Percentiles rank a stretch among this genome's conserved stretches.
Evolutionary conservation across 1,140 invertebrate species (phyloP).

Genomic region (Dysdera silvatica): DNA sequence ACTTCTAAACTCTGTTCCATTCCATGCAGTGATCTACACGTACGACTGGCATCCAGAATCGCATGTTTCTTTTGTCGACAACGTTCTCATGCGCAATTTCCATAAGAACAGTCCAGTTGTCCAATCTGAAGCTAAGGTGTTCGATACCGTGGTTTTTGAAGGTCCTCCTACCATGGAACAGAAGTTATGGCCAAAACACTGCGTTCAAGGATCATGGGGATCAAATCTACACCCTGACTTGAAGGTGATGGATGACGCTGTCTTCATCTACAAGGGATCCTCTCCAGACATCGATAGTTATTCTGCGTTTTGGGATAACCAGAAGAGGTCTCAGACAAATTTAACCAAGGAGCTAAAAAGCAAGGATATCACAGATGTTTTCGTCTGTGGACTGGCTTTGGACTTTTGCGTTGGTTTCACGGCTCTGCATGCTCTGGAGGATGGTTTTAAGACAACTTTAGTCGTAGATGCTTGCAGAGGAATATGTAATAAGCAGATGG

Average conservation of each 20-base stretch:
- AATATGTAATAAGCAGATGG: conserved; percentile 72
- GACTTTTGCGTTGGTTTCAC: conserved; percentile 76
- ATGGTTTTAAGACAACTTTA: conserved; percentile 80
- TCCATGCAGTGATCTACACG: conserved; percentile 90
- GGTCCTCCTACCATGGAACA: conserved; percentile 71
- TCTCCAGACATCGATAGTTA: conserved; percentile 93
- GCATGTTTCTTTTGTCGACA: conserved; percentile 95
- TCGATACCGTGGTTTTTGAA: conserved; percentile 85
- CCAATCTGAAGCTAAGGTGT: conserved; percentile 65
- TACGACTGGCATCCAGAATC: conserved; percentile 94
- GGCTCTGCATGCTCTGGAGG: conserved; percentile 52
- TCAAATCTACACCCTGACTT: conserved; percentile 85
- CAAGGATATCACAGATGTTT: conserved; percentile 80
- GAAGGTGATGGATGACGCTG: conserved; percentile 52
- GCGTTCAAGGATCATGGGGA: conserved; percentile 89
- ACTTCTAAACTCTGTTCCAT: conserved; percentile 71
- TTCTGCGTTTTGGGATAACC: conserved; percentile 97
- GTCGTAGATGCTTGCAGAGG: conserved; percentile 86
- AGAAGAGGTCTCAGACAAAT: conserved; percentile 76
- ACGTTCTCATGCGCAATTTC: conserved; percentile 61
- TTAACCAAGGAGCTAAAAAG: conserved; percentile 69
- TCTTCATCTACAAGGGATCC: conserved; percentile 51
- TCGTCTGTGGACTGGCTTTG: conserved; percentile 88
- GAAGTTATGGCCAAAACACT: conserved; percentile 88
- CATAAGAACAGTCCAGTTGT: conserved; percentile 54